Conservation (phyloP, 2,888 invertebrate species). For the Mesoligia furuncula region DNA sequence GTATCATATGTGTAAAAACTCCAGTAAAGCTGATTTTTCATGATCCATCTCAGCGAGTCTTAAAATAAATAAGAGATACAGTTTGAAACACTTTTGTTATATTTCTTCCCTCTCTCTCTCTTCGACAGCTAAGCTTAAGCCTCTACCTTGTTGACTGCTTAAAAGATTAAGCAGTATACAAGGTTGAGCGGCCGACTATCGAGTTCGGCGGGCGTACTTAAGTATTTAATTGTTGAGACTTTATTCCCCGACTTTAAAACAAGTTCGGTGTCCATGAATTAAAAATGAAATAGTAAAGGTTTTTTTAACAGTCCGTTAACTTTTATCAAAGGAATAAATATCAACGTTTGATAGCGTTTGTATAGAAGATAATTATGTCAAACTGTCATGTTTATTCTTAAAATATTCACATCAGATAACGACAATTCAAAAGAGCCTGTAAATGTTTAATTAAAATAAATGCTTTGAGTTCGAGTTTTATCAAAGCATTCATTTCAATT, state of each 20-base stretch:
- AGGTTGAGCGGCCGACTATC: neutral
- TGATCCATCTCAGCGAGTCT: neutral
- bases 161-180: too few relatives aligned
- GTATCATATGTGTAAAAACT: neutral
- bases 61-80: neutral
- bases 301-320: neutral
- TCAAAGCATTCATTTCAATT: neutral
- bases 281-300: neutral
- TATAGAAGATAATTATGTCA: neutral
- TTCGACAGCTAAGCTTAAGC: neutral
- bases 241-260: neutral
- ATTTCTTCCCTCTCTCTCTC: neutral
- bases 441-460: neutral
- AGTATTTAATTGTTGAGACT: conserved; percentile 12
- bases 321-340: neutral
- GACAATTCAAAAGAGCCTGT: neutral
- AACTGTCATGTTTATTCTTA: neutral
- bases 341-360: neutral
- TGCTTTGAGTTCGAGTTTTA: neutral
- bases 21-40: neutral
- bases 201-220: conserved; percentile 22
- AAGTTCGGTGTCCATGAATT: neutral
- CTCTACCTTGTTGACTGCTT: too few relatives aligned
- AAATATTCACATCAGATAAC: neutral
- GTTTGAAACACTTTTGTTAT: neutral